These are phyloP conservation scores for Caenorhabditis sp. DNA, from an alignment of 2,888 invertebrate species.

Conservation along the genomic window DNA sequence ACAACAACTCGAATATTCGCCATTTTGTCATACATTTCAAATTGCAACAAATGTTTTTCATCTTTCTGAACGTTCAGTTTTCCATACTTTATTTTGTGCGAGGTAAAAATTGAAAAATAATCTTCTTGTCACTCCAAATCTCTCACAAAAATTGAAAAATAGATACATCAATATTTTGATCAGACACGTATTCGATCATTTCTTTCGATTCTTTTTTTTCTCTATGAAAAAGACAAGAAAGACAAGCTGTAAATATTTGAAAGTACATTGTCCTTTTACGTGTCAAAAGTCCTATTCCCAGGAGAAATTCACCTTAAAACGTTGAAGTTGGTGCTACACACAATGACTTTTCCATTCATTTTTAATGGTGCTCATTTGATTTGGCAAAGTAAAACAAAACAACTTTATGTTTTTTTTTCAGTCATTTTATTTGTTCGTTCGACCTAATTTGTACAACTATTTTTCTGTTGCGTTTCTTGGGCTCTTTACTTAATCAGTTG, in stretches of 20 bases:
- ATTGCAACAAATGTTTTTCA: neutral
- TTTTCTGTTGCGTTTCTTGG: neutral
- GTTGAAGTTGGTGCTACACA: neutral
- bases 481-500: neutral
- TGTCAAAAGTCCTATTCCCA: neutral
- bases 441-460: neutral
- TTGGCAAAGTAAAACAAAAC: neutral
- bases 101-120: no score
- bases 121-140: neutral
- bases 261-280: neutral
- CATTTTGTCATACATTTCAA: neutral
- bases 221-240: neutral
- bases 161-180: neutral
- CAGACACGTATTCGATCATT: neutral
- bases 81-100: neutral
- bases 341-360: neutral
- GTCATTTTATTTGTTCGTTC: neutral
- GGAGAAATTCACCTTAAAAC: neutral
- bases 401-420: neutral
- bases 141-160: neutral
- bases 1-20: neutral
- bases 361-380: slow-evolving; percentile 1
- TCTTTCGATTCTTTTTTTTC: neutral
- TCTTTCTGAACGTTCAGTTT: neutral
- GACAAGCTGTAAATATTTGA: no score